Conservation (phyloP, 2,797 vertebrate species). For the Falco rusticolus region DNA sequence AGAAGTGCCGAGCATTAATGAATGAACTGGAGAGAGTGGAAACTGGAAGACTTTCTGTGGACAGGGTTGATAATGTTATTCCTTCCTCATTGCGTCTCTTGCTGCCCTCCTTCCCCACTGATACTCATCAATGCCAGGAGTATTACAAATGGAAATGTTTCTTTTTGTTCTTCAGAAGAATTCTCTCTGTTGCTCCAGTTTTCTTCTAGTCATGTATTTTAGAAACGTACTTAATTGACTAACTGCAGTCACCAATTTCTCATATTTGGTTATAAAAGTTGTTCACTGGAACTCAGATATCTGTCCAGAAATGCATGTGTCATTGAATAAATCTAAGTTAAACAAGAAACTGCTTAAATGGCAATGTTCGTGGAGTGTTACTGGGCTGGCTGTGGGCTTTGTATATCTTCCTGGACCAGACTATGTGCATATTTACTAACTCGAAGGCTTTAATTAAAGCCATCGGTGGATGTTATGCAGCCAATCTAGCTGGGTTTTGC, state of each 20-base stretch:
- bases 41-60: slow-evolving; percentile 36
- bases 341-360: slow-evolving; percentile 58
- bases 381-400: not conserved
- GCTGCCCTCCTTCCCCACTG: slow-evolving; percentile 41
- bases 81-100: not conserved
- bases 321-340: slow-evolving; percentile 80
- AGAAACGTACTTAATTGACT: slow-evolving; percentile 55
- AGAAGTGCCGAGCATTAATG: not conserved
- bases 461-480: slow-evolving; percentile 18
- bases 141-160: slow-evolving; percentile 54
- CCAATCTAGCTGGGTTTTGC: not conserved
- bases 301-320: slow-evolving; percentile 79
- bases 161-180: slow-evolving; percentile 62
- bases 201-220: slow-evolving; percentile 73
- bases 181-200: slow-evolving; percentile 62
- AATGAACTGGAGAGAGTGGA: slow-evolving; percentile 32
- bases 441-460: slow-evolving; percentile 57
- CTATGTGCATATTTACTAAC: not conserved
- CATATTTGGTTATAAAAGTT: slow-evolving; percentile 68
- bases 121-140: slow-evolving; percentile 52
- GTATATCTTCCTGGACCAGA: not conserved
- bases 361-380: slow-evolving; percentile 17
- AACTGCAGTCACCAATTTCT: slow-evolving; percentile 49
- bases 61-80: slow-evolving; percentile 36
- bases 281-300: slow-evolving; percentile 62